Evolutionary conservation across 2,888 invertebrate genomes (phyloP), one percentile per base, ranked within the genome.

Genomic region (Cantharis rustica): DNA sequence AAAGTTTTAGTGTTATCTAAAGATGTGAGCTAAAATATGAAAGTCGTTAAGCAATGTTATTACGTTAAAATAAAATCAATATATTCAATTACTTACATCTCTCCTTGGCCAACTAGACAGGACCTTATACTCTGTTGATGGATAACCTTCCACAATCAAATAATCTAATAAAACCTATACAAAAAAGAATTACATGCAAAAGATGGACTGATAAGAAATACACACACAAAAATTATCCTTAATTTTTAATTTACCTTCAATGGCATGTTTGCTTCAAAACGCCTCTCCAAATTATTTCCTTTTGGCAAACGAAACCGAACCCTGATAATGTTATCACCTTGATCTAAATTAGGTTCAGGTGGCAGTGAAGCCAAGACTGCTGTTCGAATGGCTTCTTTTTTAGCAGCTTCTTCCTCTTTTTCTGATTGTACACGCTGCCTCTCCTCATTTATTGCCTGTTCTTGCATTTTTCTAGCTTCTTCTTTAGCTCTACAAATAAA

Each of bases 101-200:
- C 95, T 93, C 86, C 97, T 93, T 86, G 98, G 98, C 95, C 95
- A 98, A 88, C 96, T 95, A 84, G 95, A 94, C 84, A 98, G 94
- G 78, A 98, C 93, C 91, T 98, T 98, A 88, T 93, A 98, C 86
- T 95, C 95, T 83, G 95, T 94, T 82, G 93, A 91, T 80, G 96
- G 95, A 89, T 93, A 98, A 76, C 98, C 98, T 89, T 96, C 92
- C 68, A 96, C 95, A 75, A 95, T 93, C 81, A 98, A 92, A 90
- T 93, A 98, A 89, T 97, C 95, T 82, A 98, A 90, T 85, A 98
- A 90, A 81, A 93, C 93, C 92, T 94, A 90, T 16, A 91, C 15
- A 66, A 63, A 26, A 72, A 70, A 16, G 11, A 16, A 1, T n/a
- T 10, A 16, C 3, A n/a, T 63, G 9, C 10, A 63, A 5, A 16